These are phyloP conservation scores for Yponomeuta plumbellus DNA, from an alignment of 2,888 invertebrate species.

Conservation along the genomic window DNA sequence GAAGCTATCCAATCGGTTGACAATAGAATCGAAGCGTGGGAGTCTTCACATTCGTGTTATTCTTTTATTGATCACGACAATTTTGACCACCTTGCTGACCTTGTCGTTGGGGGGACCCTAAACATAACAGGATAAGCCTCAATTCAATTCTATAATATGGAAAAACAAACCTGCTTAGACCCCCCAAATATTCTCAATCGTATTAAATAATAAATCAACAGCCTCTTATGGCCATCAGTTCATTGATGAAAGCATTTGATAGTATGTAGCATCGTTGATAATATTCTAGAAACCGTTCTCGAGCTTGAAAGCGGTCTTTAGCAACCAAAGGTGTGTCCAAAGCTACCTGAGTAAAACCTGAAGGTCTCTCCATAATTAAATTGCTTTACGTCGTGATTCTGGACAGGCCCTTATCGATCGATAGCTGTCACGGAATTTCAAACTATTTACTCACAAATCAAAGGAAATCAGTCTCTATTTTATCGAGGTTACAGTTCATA, in stretches of 20 bases:
- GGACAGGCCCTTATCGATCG: constrained; percentile 29
- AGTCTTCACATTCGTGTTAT: background rate
- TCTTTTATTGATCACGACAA: background rate
- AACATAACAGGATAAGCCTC: no score
- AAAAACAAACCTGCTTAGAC: no score
- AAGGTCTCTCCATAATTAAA: constrained; percentile 51
- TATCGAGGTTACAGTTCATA: constrained; percentile 51
- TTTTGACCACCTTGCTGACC: background rate
- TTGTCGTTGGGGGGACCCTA: no score
- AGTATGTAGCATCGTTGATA: constrained; percentile 20
- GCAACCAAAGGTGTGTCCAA: constrained; percentile 15
- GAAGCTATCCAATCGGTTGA: constrained; percentile 27
- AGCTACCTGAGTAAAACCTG: constrained; percentile 59
- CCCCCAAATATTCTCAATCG: no score
- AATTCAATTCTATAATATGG: no score
- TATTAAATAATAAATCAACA: background rate
- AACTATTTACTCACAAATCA: constrained; percentile 23
- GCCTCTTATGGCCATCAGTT: background rate
- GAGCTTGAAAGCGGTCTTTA: background rate
- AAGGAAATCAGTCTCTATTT: constrained; percentile 55
- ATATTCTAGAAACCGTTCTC: background rate
- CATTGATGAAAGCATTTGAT: background rate
- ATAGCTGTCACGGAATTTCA: constrained; percentile 24
- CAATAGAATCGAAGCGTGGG: constrained; percentile 33
- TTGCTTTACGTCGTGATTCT: constrained; percentile 27